A percentile compares a stretch with the other conserved stretches of the same genome.
phyloP scores from a whole-genome alignment of 2,797 vertebrate species.

The Coregonus sp. region DNA sequence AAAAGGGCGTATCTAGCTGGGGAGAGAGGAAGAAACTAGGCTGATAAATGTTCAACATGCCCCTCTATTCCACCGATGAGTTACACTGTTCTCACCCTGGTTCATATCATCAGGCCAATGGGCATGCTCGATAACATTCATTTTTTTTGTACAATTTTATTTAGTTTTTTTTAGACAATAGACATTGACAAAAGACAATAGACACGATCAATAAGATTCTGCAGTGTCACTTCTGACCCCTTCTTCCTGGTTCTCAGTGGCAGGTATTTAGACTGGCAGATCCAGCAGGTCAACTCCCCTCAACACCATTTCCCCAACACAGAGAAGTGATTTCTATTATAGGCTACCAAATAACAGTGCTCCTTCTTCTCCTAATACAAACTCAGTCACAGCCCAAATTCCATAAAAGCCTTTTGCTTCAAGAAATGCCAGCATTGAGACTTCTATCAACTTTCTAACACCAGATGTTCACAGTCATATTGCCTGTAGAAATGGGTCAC shows the following conservation, averaged over 20 bases:
- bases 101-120: constrained; percentile 55
- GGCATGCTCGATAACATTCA: constrained; percentile 56
- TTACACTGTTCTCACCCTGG: constrained; percentile 41
- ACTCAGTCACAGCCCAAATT: too few species aligned
- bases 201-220: constrained; percentile 45
- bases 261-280: constrained; percentile 75
- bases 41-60: not conserved
- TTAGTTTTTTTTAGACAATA: too few species aligned
- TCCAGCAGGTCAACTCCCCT: constrained; percentile 61
- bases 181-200: too few species aligned
- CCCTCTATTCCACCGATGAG: constrained; percentile 14
- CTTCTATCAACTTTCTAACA: constrained; percentile 58
- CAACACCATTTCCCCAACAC: constrained; percentile 66
- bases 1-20: constrained; percentile 67
- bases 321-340: constrained; percentile 61
- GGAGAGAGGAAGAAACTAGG: constrained; percentile 56
- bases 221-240: constrained; percentile 64
- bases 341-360: constrained; percentile 36
- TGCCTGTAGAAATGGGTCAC: constrained; percentile 63
- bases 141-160: too few species aligned
- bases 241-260: constrained; percentile 74
- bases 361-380: not conserved
- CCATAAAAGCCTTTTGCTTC: not conserved
- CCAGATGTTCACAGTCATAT: constrained; percentile 72
- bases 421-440: constrained; percentile 29